Conservation (phyloP, 35 echinoderm and acorn worm genomes). For the Eucidaris tribuloides region DNA sequence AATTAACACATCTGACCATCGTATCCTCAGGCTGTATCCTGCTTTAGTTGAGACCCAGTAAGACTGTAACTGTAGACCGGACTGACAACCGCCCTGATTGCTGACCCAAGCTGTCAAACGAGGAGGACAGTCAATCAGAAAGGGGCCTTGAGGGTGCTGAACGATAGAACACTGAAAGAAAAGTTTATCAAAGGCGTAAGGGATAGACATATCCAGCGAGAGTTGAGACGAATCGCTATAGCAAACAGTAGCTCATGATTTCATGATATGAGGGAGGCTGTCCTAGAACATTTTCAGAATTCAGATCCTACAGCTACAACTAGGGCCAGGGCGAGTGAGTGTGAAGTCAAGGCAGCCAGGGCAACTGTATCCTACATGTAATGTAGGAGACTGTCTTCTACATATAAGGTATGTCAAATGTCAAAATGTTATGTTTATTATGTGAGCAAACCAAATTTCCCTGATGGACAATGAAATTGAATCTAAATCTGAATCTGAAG, state of each 20-base stretch:
- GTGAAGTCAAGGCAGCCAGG: not conserved
- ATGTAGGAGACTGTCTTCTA: not conserved
- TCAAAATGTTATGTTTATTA: too few relatives aligned
- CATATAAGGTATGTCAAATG: too few relatives aligned
- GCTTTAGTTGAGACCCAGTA: too few relatives aligned
- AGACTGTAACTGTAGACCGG: too few relatives aligned
- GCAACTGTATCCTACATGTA: not conserved
- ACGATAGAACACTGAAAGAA: constrained; percentile 1
- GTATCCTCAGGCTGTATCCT: too few relatives aligned
- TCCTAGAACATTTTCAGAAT: not conserved
- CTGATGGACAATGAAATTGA: too few relatives aligned
- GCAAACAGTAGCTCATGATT: not conserved
- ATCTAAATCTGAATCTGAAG: too few relatives aligned
- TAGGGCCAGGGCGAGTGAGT: not conserved
- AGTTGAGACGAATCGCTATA: not conserved
- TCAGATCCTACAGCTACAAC: not conserved
- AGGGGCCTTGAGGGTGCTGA: not conserved
- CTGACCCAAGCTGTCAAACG: too few relatives aligned
- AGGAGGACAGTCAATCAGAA: too few relatives aligned
- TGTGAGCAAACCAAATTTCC: too few relatives aligned
- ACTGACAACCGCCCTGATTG: too few relatives aligned
- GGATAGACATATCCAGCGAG: not conserved
- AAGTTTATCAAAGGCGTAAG: not conserved
- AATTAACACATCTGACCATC: too few relatives aligned
- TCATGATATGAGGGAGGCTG: not conserved